Conservation (phyloP, 2,113 vertebrate genomes). For the Heterochromis multidens region DNA sequence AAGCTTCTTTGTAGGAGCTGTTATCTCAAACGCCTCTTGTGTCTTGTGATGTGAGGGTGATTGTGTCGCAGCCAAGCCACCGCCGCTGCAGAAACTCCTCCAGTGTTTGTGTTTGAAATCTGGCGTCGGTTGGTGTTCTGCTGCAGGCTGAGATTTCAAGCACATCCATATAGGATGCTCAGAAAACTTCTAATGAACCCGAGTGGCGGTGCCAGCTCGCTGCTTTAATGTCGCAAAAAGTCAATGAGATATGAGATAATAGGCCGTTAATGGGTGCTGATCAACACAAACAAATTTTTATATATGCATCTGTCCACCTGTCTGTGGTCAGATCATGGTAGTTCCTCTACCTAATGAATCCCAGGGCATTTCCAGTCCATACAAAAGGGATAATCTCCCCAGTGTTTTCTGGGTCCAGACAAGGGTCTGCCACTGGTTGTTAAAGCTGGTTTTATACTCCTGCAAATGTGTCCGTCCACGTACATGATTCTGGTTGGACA, state of each 20-base stretch:
- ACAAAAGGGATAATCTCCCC: background rate
- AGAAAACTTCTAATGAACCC: slow-evolving; percentile 3
- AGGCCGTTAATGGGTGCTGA: background rate
- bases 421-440: too few species aligned
- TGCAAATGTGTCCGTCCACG: too few species aligned
- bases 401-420: background rate
- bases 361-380: background rate
- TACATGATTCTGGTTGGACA: too few species aligned
- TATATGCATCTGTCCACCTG: background rate
- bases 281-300: background rate
- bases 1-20: background rate
- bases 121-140: background rate
- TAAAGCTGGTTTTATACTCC: too few species aligned
- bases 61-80: slow-evolving; percentile 10
- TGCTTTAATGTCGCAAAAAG: background rate
- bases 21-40: slow-evolving; percentile 8
- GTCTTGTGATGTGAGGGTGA: slow-evolving; percentile 10
- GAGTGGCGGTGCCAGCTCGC: background rate
- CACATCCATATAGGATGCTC: background rate
- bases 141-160: slow-evolving; percentile 24
- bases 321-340: background rate
- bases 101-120: slow-evolving; percentile 5
- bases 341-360: background rate
- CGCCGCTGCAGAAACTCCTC: background rate
- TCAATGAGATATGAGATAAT: background rate